Evolutionary conservation across 2,888 invertebrate genomes (phyloP).

Genomic region (Odontomyia ornata): DNA sequence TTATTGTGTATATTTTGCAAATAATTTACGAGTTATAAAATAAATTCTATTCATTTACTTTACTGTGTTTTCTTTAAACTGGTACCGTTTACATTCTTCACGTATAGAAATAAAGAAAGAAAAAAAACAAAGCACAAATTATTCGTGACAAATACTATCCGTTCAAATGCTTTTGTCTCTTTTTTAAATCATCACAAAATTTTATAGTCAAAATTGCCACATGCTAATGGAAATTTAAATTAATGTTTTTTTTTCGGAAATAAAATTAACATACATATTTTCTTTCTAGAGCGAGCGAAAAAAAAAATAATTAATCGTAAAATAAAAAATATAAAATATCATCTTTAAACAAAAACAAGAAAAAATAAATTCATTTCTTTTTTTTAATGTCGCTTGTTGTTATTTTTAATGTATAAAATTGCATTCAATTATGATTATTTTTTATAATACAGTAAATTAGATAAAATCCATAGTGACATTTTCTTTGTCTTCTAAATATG

Average conservation of each 20-base stretch:
- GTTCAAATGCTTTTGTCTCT: neutral
- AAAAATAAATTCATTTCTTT: conserved; percentile 33
- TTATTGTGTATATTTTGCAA: conserved; percentile 15
- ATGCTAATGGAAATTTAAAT: neutral
- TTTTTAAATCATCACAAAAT: conserved; percentile 11
- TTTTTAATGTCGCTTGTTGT: conserved; percentile 8
- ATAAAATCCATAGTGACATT: conserved; percentile 23
- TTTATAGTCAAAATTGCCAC: neutral
- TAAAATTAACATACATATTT: conserved; percentile 7
- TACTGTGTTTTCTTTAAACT: neutral
- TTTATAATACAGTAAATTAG: conserved; percentile 18
- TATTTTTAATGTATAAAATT: conserved; percentile 5
- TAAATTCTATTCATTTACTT: conserved; percentile 14
- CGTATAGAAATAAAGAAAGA: neutral
- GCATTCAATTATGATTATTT: conserved; percentile 13
- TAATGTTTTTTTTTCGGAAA: neutral
- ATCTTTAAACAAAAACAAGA: conserved; percentile 25
- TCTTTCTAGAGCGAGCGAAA: neutral
- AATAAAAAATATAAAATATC: conserved; percentile 29
- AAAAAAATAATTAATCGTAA: conserved; percentile 4
- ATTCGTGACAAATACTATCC: neutral
- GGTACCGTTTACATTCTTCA: neutral
- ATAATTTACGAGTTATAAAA: conserved; percentile 30
- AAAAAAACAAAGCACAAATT: neutral
- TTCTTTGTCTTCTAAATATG: conserved; percentile 9